Percentiles rank a stretch among this genome's conserved stretches.
phyloP scores from a whole-genome alignment of 2,888 invertebrate species.

The Lasioglossum lativentre region DNA sequence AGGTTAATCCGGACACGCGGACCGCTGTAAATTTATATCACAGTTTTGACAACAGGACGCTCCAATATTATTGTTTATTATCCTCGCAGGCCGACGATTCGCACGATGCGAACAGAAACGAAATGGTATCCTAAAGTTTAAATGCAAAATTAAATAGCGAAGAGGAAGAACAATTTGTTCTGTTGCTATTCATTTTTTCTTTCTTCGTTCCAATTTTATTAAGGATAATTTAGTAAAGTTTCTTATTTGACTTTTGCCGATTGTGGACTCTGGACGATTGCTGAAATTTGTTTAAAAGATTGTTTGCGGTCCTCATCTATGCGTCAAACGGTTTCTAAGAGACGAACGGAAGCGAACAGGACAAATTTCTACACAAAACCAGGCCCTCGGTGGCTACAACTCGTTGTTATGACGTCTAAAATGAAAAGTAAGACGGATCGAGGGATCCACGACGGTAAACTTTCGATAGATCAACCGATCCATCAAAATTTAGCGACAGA shows the following conservation, averaged over 20 bases:
- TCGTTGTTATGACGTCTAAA: conserved; percentile 74
- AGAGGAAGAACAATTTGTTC: not conserved
- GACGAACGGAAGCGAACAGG: not conserved
- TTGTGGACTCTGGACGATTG: not conserved
- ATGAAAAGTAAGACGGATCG: conserved; percentile 74
- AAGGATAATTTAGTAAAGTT: not conserved
- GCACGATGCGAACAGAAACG: not conserved
- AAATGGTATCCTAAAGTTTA: not conserved
- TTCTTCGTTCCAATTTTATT: not conserved
- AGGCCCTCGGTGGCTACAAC: conserved; percentile 16
- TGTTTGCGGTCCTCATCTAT: not conserved
- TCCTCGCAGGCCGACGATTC: too few species aligned
- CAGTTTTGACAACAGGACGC: too few species aligned
- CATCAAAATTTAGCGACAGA: conserved; percentile 57
- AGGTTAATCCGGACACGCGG: too few species aligned
- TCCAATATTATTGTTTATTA: too few species aligned
- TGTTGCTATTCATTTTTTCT: not conserved
- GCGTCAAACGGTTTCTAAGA: not conserved
- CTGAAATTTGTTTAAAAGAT: not conserved
- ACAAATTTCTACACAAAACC: conserved; percentile 40
- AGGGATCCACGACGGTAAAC: conserved; percentile 32
- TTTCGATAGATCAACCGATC: conserved; percentile 47
- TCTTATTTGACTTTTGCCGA: not conserved
- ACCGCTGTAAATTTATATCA: too few species aligned
- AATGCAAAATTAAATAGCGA: not conserved